Percentiles rank a stretch among this genome's conserved stretches.
Evolutionary conservation across 35 echinoderm and acorn worm genomes (phyloP).

Genomic region (Ptychodera flava): DNA sequence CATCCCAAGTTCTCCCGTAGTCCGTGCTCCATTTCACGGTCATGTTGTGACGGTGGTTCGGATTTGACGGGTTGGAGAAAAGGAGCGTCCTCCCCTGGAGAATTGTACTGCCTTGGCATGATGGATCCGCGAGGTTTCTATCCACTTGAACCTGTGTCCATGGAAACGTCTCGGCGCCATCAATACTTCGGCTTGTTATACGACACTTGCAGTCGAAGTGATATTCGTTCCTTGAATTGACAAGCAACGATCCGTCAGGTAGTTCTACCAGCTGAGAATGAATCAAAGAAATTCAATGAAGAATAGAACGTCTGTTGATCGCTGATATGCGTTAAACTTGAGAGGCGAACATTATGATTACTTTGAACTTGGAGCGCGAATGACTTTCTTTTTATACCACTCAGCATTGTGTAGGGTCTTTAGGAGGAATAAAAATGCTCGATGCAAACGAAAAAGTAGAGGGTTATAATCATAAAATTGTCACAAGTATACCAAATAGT

Average conservation of each 20-base stretch:
- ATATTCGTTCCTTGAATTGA: conserved; percentile 69
- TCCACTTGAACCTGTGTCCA: conserved; percentile 17
- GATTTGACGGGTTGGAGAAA: conserved; percentile 60
- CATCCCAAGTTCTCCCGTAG: conserved; percentile 51
- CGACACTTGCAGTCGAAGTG: conserved; percentile 63
- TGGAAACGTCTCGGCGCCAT: conserved; percentile 64
- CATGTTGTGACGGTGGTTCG: conserved; percentile 45
- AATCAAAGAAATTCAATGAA: neutral
- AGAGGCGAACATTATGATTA: too few relatives aligned
- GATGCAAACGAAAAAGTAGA: too few relatives aligned
- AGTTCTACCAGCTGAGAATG: conserved; percentile 66
- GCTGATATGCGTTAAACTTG: neutral
- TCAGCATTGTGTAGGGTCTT: too few relatives aligned
- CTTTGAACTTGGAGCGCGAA: too few relatives aligned
- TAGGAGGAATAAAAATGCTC: too few relatives aligned
- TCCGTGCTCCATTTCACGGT: conserved; percentile 77
- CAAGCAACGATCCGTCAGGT: conserved; percentile 55
- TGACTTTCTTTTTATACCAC: too few relatives aligned
- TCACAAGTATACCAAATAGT: too few relatives aligned
- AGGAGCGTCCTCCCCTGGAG: conserved; percentile 38
- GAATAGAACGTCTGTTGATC: neutral
- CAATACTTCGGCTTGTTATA: conserved; percentile 49
- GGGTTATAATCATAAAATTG: too few relatives aligned
- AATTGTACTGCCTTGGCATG: conserved; percentile 42
- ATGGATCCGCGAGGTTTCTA: conserved; percentile 56